A percentile compares a stretch with the other conserved stretches of the same genome.
phyloP scores from a whole-genome alignment of 2,888 invertebrate species.

The Lampropteryx suffumata region DNA sequence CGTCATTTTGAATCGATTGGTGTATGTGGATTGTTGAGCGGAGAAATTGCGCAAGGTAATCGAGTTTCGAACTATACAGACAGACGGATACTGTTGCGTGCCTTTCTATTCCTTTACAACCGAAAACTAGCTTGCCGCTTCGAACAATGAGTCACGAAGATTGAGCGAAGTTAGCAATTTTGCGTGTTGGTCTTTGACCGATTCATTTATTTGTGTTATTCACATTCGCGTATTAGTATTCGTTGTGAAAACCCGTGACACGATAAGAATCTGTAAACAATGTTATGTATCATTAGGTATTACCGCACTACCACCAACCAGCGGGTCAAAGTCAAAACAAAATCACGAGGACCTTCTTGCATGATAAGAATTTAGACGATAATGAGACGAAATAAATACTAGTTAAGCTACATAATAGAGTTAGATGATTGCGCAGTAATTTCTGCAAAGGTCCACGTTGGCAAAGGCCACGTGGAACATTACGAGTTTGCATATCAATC shows the following conservation, averaged over 20 bases:
- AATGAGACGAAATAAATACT: too few species aligned
- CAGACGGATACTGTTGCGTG: slow-evolving; percentile 22
- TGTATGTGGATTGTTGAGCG: background rate
- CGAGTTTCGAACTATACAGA: background rate
- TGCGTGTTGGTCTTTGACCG: slow-evolving; percentile 22
- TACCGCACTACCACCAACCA: background rate
- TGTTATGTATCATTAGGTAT: background rate
- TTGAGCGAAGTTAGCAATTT: slow-evolving; percentile 5
- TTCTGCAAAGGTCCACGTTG: slow-evolving; percentile 12
- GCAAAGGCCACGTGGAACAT: slow-evolving; percentile 7
- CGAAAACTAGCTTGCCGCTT: slow-evolving; percentile 13
- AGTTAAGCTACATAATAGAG: too few species aligned
- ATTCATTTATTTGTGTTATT: slow-evolving; percentile 31
- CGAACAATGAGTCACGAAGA: slow-evolving; percentile 28
- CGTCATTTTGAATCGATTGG: too few species aligned
- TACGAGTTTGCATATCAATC: background rate
- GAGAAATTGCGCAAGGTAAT: slow-evolving; percentile 11
- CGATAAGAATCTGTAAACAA: slow-evolving; percentile 26
- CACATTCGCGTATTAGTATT: slow-evolving; percentile 35
- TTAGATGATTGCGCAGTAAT: too few species aligned
- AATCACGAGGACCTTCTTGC: too few species aligned
- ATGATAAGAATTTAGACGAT: too few species aligned
- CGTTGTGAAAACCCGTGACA: slow-evolving; percentile 22
- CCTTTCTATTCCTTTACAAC: slow-evolving; percentile 33
- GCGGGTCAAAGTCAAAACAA: too few species aligned